Evolutionary conservation across 2,888 invertebrate species (phyloP), one percentile per base, ranked within the genome.

Genomic region (Callyntrura guangdongensis): DNA sequence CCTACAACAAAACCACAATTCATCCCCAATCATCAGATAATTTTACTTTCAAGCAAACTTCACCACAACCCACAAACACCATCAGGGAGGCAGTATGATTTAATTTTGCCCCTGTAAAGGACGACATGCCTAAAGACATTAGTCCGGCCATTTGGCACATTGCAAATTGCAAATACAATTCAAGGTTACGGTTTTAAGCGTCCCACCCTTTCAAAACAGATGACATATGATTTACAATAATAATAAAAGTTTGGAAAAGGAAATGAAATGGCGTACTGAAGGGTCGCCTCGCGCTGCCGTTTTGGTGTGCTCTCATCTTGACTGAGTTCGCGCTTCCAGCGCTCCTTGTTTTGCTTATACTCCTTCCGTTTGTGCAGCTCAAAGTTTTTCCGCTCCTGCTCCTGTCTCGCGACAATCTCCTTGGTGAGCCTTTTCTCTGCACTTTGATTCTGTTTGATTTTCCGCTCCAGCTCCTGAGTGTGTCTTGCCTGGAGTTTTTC

Each of bases 361-460:
- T 99, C 99, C 95, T 98, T 98, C 96, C 99, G 98, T 95, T 99
- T 98, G 95, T 98, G 98, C 94, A 97, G 96, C 95, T 98, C 98
- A 95, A 98, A 98, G 92, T 97, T 97, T 95, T 99, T 99, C 93
- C 98, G 96, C 95, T 99, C 99, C 93, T 97, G 97, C 93, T 99
- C 98, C 95, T 99, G 99, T 94, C 98, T 96, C 94, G 97, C 95
- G 67, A 97, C 96, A 94, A 99, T 98, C 95, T 99, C 98, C 95
- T 99, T 99, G 92, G 97, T 96, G 93, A 99, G 96, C 95, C 99
- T 98, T 96, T 98, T 98, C 95, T 99, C 99, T 27, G 97, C 97
- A 72, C 97, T 97, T 92, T 97, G 96, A 95, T 98, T 98, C 94
- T 97, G 98, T 95, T 98, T 99, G 94, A 97, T 95, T 94, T 95